phyloP scores from a whole-genome alignment of 2,797 vertebrate species.

The Sandelia bainsii region DNA sequence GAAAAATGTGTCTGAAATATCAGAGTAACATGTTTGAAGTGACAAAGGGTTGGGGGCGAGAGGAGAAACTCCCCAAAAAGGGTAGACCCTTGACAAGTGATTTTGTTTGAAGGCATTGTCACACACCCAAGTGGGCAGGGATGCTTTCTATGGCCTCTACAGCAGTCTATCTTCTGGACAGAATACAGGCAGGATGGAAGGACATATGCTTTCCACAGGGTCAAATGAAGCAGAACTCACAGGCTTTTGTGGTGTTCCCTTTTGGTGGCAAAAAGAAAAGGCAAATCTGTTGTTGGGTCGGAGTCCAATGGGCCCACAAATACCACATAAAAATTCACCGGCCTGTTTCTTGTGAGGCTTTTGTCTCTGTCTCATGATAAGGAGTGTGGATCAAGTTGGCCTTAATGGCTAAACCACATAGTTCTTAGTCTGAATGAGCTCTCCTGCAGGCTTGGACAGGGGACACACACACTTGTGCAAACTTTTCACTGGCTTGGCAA shows the following conservation, averaged over 20 bases:
- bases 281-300: conserved; percentile 78
- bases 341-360: conserved; percentile 51
- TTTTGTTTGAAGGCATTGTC: conserved; percentile 90
- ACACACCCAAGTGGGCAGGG: conserved; percentile 78
- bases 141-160: conserved; percentile 85
- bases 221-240: conserved; percentile 92
- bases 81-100: conserved; percentile 90
- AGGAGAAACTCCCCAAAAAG: conserved; percentile 87
- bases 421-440: conserved; percentile 73
- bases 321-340: conserved; percentile 75
- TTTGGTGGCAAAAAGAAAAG: conserved; percentile 80
- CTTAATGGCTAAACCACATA: conserved; percentile 79
- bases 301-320: conserved; percentile 70
- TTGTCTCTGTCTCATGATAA: conserved; percentile 63
- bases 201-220: conserved; percentile 95
- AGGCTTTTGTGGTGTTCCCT: conserved; percentile 88
- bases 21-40: conserved; percentile 89
- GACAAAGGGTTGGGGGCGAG: conserved; percentile 75
- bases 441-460: conserved; percentile 49
- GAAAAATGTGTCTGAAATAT: conserved; percentile 91
- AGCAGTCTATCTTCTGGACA: conserved; percentile 88
- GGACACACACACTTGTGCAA: conserved; percentile 44
- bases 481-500: conserved; percentile 53
- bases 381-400: conserved; percentile 67
- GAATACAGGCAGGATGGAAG: conserved; percentile 89